Evolutionary conservation across 2,888 invertebrate species (phyloP).

Genomic region (Anoplius nigerrimus): DNA sequence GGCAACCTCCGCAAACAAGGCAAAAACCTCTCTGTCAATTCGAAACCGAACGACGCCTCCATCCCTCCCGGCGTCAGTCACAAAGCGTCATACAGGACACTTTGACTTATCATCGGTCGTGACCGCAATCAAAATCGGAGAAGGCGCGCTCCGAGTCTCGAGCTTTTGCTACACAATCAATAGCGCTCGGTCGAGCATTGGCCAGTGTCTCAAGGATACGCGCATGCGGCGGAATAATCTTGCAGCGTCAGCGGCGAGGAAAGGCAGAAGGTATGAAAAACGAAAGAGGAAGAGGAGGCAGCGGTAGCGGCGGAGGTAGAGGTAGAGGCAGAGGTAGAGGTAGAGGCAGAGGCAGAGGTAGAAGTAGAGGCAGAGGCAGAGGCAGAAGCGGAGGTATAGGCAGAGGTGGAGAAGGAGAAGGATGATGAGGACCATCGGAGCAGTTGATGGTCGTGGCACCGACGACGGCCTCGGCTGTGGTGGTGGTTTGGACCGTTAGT

Average conservation of each 20-base stretch:
- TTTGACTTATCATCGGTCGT: too few species aligned
- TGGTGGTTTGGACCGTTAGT: slow-evolving; percentile 73
- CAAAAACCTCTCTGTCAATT: too few species aligned
- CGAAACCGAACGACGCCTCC: too few species aligned
- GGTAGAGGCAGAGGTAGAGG: slow-evolving; percentile 22
- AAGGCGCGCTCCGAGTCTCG: too few species aligned
- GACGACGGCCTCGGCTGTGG: slow-evolving; percentile 50
- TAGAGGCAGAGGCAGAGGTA: slow-evolving; percentile 51
- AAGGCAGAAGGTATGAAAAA: slow-evolving; percentile 12
- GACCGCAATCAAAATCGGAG: too few species aligned
- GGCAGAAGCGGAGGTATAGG: too few species aligned
- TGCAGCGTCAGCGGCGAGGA: slow-evolving; percentile 2
- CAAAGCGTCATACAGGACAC: too few species aligned
- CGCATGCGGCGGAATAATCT: neutral
- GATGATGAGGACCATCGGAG: slow-evolving; percentile 56
- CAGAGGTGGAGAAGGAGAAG: slow-evolving; percentile 38
- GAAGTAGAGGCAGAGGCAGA: slow-evolving; percentile 34
- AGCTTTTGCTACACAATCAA: too few species aligned
- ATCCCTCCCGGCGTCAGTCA: too few species aligned
- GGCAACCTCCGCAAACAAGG: too few species aligned
- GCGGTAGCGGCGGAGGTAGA: neutral
- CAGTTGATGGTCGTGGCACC: slow-evolving; percentile 24
- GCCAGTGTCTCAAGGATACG: too few species aligned
- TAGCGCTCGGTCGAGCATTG: too few species aligned
- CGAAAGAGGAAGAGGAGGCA: slow-evolving; percentile 18